These are phyloP conservation scores for Sus scrofa DNA, from an alignment of 2,113 vertebrate species.

Conservation along the genomic window DNA sequence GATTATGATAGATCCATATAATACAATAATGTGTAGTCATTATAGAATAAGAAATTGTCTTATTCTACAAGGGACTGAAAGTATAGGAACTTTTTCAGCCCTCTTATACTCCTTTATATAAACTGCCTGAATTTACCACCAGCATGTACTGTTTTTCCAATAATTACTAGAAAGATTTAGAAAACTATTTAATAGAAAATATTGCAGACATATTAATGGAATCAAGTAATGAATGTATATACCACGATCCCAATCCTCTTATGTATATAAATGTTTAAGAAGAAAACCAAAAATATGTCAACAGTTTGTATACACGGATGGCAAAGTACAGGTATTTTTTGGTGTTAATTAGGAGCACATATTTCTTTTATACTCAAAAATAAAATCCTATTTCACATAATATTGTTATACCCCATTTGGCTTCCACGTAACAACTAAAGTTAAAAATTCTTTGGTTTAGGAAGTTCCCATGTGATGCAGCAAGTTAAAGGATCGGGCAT, in stretches of 20 bases:
- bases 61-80: neutral
- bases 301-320: neutral
- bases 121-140: neutral
- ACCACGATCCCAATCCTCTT: neutral
- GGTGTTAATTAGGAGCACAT: neutral
- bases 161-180: neutral
- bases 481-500: too few species aligned
- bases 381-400: neutral
- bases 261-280: neutral
- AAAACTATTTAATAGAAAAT: neutral
- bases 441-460: conserved; percentile 4
- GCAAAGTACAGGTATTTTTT: neutral
- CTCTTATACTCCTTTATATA: neutral
- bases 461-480: too few species aligned
- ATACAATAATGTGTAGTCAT: neutral
- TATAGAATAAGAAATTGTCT: neutral
- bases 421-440: neutral
- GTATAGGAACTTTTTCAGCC: neutral
- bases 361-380: neutral
- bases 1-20: neutral
- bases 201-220: neutral
- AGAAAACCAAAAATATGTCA: neutral
- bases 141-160: neutral
- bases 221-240: neutral
- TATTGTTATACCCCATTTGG: neutral